A percentile compares a stretch with the other conserved stretches of the same genome.
phyloP scores from a whole-genome alignment of 2,888 invertebrate genomes.

The Microchrysa polita region DNA sequence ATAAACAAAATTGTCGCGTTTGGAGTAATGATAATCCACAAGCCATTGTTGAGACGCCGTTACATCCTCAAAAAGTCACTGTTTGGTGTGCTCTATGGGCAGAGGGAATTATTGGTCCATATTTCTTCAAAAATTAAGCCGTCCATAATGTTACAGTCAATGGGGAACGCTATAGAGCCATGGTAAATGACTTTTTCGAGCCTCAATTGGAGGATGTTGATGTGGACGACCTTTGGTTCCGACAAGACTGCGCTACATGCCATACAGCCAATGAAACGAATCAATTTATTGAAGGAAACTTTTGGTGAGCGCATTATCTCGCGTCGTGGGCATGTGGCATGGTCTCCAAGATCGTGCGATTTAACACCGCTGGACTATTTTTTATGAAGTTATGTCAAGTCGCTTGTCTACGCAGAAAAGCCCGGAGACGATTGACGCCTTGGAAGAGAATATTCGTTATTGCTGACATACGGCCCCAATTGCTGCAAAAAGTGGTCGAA shows the following conservation, averaged over 20 bases:
- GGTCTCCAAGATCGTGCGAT: constrained; percentile 23
- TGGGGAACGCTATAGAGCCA: neutral
- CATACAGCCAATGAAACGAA: neutral
- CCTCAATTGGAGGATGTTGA: neutral
- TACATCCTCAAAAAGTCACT: too few relatives aligned
- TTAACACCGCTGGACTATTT: constrained; percentile 19
- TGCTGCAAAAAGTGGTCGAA: too few relatives aligned
- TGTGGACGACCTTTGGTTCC: neutral
- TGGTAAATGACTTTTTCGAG: neutral
- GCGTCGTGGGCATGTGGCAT: neutral
- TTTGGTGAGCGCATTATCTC: constrained; percentile 18
- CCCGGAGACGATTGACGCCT: too few relatives aligned
- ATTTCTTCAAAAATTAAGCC: too few relatives aligned
- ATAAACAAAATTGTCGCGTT: constrained; percentile 4
- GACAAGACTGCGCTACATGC: neutral
- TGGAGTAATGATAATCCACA: too few relatives aligned
- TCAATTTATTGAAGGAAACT: constrained; percentile 22
- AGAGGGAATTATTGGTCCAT: too few relatives aligned
- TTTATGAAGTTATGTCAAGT: constrained; percentile 13
- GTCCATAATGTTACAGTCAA: neutral
- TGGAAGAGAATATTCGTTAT: too few relatives aligned
- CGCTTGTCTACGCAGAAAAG: constrained; percentile 35
- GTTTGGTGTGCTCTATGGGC: too few relatives aligned
- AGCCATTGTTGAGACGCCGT: too few relatives aligned
- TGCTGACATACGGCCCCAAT: too few relatives aligned